Evolutionary conservation across 1,140 invertebrate genomes (phyloP).

Genomic region (Neodiprion pinetum): DNA sequence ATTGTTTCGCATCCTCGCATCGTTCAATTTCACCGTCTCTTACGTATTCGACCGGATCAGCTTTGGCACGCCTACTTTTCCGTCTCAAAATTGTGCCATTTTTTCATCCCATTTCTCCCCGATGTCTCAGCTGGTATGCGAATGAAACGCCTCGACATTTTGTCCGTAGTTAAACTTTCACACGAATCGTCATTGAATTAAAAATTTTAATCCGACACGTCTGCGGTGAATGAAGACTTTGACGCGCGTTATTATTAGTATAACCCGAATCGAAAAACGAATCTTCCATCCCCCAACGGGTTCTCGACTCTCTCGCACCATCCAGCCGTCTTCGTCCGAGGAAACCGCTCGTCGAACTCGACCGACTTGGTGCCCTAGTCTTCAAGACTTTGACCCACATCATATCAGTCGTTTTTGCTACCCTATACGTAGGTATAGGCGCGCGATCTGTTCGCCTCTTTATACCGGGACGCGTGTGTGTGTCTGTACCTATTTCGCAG

Average conservation of each 20-base stretch:
- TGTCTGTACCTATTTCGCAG: background rate
- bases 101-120: too few species aligned
- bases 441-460: slow-evolving; percentile 27
- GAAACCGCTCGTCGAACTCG: slow-evolving; percentile 38
- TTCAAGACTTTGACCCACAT: slow-evolving; percentile 55
- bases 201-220: too few species aligned
- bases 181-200: too few species aligned
- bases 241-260: background rate
- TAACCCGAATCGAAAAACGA: background rate
- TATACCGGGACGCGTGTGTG: background rate
- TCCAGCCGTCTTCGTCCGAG: slow-evolving; percentile 21
- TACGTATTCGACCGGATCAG: too few species aligned
- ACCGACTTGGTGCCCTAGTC: slow-evolving; percentile 47
- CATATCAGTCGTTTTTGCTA: slow-evolving; percentile 55
- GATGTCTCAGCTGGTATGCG: too few species aligned
- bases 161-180: too few species aligned
- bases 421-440: background rate
- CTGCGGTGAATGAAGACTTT: background rate
- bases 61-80: too few species aligned
- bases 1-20: too few species aligned
- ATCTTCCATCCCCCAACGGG: background rate
- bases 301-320: slow-evolving; percentile 21
- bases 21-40: too few species aligned
- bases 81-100: too few species aligned
- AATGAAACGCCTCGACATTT: too few species aligned